Evolutionary conservation across 2,888 invertebrate species (phyloP), one percentile per base, ranked within the genome.

Genomic region (Philereme vetulata): DNA sequence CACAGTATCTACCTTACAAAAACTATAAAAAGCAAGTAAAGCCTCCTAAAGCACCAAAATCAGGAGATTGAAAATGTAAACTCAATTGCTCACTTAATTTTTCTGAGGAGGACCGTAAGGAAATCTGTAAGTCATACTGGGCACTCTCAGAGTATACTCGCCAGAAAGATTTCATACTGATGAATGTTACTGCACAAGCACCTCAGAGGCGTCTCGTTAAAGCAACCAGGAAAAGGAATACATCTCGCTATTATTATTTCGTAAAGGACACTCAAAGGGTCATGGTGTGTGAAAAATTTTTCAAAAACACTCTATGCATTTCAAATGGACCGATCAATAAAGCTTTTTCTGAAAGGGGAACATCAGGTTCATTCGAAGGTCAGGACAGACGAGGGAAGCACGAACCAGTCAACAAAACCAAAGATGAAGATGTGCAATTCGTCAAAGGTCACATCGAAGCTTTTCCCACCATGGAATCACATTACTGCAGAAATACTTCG

Each of bases 401-500:
- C n/a, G 47, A 34, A 34, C 9, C 47, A 47, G 33, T 34, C 47
- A 47, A 47, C 34, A 47, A 47, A 34, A 47, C 47, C 33, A 58
- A 47, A 43, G 38, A 42, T 55, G 56, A 49, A 42, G 56, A 64
- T 44, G 48, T 38, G 11, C 36, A 36, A 36, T 49, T 49, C 36
- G 35, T 49, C 36, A 49, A 49, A 49, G 33, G 36, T 36, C 62
- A 67, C 51, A 60, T 60, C 45, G 52, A 62, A 49, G 53, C 58
- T 43, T 64, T 64, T 53, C 62, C 67, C 21, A 51, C 57, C 38
- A 55, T 64, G 33, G 57, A 67, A 54, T 64, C 64, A 34, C 62
- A 67, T 47, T 67, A 64, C 49, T 64, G 64, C 38, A 62, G 66
- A 33, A 64, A 64, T 56, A 60, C 52, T 34, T 51, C 51, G 42